These are phyloP conservation scores for Rutpela maculata DNA, from an alignment of 2,888 invertebrate species.

Conservation along the genomic window DNA sequence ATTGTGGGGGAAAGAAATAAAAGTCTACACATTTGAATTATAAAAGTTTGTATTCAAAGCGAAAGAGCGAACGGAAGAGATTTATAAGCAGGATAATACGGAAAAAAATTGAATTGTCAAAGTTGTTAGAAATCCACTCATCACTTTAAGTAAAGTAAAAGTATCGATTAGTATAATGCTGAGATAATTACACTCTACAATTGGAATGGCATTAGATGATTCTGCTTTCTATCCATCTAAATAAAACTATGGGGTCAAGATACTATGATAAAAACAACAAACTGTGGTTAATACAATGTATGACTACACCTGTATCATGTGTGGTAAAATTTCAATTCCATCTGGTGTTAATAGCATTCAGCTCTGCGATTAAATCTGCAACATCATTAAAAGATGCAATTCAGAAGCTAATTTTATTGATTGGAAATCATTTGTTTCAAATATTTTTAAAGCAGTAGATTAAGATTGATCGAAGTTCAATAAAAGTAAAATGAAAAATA, in stretches of 20 bases:
- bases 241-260: slow-evolving; percentile 9
- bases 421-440: no score
- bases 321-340: neutral
- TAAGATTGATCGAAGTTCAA: no score
- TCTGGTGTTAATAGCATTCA: neutral
- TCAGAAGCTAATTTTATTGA: no score
- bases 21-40: no score
- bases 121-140: slow-evolving; percentile 14
- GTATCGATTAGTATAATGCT: neutral
- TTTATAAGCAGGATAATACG: neutral
- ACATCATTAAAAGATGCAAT: neutral
- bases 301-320: neutral
- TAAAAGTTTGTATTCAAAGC: no score
- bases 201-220: slow-evolving; percentile 11
- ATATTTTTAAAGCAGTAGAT: no score
- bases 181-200: slow-evolving; percentile 23
- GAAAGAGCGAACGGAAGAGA: no score
- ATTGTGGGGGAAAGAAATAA: neutral
- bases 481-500: no score
- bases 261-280: neutral
- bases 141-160: slow-evolving; percentile 21
- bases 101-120: neutral
- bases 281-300: neutral
- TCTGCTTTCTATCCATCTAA: slow-evolving; percentile 25
- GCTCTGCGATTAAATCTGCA: neutral